Evolutionary conservation across 2,797 vertebrate genomes (phyloP), one percentile per base, ranked within the genome.

Genomic region (Takifugu ocellatus): DNA sequence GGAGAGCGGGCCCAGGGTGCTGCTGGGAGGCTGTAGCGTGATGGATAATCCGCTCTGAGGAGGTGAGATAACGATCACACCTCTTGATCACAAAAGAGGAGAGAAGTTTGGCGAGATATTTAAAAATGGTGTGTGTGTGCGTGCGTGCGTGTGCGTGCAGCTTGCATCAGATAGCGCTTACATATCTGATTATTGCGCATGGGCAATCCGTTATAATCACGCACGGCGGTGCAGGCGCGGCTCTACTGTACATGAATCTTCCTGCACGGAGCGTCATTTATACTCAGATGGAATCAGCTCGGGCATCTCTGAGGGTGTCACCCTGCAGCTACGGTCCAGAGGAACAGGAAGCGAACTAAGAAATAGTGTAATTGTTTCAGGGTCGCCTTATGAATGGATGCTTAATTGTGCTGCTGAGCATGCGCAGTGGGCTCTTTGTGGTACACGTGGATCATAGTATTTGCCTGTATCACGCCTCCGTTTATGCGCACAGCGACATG

Each of bases 131-230:
- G 60, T 66, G 52, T 51, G 63, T n/a, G n/a, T 59, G 57, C 64
- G 63, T 59, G 62, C 51, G 51, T 53, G 63, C 43, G 66, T 59
- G 68, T 49, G 60, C 25, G 61, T 17, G 62, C 58, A 72, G 63
- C 80, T 69, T 64, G 70, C 73, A 85, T 84, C 79, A 79, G 82
- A 87, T 88, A 86, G 57, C 66, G 66, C 61, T 49, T 66, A 72
- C 66, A 79, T 78, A 85, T 86, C 77, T 82, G 84, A 85, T 87
- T 78, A 78, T 79, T 81, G 81, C 72, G 72, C 83, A 77, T 80
- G 79, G 66, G 75, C 79, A 84, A 83, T 84, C 66, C 84, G 74
- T 82, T 82, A 59, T 75, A 59, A 75, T 76, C 73, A 61, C 16
- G 58, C 72, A 66, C 68, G 74, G 69, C 73, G 71, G 68, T 63